Percentiles rank a stretch among this genome's conserved stretches.
These are phyloP conservation scores for Acanthiza pusilla DNA, from an alignment of 2,797 vertebrate genomes.

Conservation along the genomic window DNA sequence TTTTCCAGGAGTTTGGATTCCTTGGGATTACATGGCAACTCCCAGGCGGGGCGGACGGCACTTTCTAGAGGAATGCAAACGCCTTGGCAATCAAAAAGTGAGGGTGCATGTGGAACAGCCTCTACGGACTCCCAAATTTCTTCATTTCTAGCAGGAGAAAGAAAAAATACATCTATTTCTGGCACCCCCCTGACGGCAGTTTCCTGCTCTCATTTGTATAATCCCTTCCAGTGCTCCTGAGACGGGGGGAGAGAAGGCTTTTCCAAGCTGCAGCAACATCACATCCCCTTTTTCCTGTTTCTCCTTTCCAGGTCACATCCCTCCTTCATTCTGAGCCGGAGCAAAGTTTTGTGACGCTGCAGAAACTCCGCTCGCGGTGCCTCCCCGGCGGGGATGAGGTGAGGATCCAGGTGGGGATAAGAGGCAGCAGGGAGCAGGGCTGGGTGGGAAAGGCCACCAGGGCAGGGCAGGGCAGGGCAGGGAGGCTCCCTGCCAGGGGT, in stretches of 20 bases:
- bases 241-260: background rate
- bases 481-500: background rate
- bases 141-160: conserved; percentile 55
- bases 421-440: background rate
- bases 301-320: conserved; percentile 38
- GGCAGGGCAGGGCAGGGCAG: background rate
- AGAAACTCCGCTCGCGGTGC: background rate
- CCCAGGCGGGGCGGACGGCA: conserved; percentile 37
- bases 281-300: conserved; percentile 36
- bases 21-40: conserved; percentile 51
- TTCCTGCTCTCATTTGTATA: conserved; percentile 59
- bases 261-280: conserved; percentile 24
- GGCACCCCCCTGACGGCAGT: conserved; percentile 51
- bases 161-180: conserved; percentile 41
- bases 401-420: background rate
- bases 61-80: conserved; percentile 32
- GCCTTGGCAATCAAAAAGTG: conserved; percentile 45
- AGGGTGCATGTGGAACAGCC: conserved; percentile 50
- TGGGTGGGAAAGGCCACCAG: background rate
- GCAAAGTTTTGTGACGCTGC: conserved; percentile 39
- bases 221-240: conserved; percentile 54
- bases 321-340: conserved; percentile 20
- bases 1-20: conserved; percentile 48
- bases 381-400: conserved; percentile 29
- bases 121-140: conserved; percentile 39